A percentile compares a stretch with the other conserved stretches of the same genome.
Evolutionary conservation across 2,797 vertebrate species (phyloP).

Genomic region (Lagorchestes hirsutus): DNA sequence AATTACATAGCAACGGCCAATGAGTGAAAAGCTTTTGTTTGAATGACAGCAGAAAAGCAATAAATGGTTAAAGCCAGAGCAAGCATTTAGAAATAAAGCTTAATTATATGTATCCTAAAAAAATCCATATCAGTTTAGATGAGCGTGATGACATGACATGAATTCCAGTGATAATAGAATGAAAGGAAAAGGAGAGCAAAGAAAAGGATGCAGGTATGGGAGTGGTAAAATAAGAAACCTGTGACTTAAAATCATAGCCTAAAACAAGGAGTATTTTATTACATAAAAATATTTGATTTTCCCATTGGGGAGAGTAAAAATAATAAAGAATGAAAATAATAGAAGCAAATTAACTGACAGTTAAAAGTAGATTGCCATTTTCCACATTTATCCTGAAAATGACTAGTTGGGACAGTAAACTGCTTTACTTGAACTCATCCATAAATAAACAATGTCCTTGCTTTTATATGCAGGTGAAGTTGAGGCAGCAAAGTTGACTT

Average conservation of each 20-base stretch:
- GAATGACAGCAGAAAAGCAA: not conserved
- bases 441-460: not conserved
- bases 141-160: not conserved
- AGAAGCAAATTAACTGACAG: not conserved
- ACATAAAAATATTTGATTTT: not conserved
- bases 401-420: not conserved
- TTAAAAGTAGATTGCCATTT: not conserved
- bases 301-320: not conserved
- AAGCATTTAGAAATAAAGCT: not conserved
- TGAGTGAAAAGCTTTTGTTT: not conserved
- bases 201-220: not conserved
- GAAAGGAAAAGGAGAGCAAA: not conserved
- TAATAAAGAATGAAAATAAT: not conserved
- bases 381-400: not conserved
- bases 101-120: not conserved
- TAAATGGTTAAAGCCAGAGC: not conserved
- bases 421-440: not conserved
- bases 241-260: not conserved
- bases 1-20: not conserved
- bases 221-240: not conserved
- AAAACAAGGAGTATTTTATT: not conserved
- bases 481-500: not conserved
- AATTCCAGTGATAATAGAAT: not conserved
- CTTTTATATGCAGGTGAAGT: not conserved
- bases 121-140: not conserved